Base-by-base conservation (phyloP, 2,797 vertebrate genomes). In the Intellagama lesueurii region DNA sequence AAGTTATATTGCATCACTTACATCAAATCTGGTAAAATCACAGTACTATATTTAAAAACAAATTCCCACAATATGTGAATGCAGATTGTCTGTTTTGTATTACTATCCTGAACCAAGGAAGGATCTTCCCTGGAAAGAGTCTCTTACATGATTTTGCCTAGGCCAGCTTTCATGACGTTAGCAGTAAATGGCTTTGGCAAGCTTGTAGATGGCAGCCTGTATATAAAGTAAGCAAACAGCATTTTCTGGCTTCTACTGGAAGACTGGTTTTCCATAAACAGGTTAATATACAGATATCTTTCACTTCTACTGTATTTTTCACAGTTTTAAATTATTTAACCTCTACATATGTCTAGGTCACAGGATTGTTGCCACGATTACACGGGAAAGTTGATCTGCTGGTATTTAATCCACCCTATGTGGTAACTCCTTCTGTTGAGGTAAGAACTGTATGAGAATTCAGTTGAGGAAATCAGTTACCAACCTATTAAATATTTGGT, bases 401-500 rank as follows among this genome's bases (percentile, higher is more conserved):
- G 75, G 93, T 99, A 5, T 99, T 99, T 95, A 99, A 99, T 91
- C 99, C 99, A 30, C 99, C 99, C 0, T 99, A 99, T 0, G 99
- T 99, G 69, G 98, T 98, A 91, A 99, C 99, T 3, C 98, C 98
- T 4, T 97, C 98, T 90, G 98, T 98, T 90, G 99, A 99, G 98
- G 99, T 99, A 94, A 83, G 82, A 28, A 76, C 47, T 60, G 40
- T 79, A 32, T 70, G 24, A 70, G 17, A 79, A 72, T 3, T 12
- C 88, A 89, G 83, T 89, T 1, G 12, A 8, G 4, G 70, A 19
- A 76, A 30, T 24, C 14, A 47, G 16, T 66, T 32, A 44, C 49
- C 22, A 52, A 32, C 7, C 30, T 76, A 35, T 8, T 75, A 60
- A 11, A 81, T 28, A 2, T 11, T 24, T 44, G 35, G 49, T 72